These are phyloP conservation scores for Epinephelus moara DNA, from an alignment of 2,113 vertebrate genomes.

Conservation along the genomic window DNA sequence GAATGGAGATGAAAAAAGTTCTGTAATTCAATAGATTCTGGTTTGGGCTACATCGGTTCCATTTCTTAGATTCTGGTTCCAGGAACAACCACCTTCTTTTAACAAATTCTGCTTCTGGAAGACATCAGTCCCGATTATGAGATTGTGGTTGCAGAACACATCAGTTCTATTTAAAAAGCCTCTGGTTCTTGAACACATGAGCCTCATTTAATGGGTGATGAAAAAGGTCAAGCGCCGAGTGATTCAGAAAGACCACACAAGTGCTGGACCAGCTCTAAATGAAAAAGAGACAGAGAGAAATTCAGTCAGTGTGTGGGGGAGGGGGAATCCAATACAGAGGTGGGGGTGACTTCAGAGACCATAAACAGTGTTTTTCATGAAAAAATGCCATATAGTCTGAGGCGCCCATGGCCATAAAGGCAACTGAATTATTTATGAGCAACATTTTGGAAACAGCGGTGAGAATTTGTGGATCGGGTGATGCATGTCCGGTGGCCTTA, in stretches of 20 bases:
- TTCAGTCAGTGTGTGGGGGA: not conserved
- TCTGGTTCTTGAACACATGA: conserved; percentile 32
- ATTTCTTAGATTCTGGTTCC: not conserved
- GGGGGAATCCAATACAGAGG: conserved; percentile 21
- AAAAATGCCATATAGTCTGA: conserved; percentile 55
- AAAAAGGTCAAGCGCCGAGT: conserved; percentile 39
- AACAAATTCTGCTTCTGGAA: not conserved
- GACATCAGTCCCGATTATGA: not conserved
- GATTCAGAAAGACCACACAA: conserved; percentile 41
- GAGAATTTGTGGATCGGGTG: conserved; percentile 68
- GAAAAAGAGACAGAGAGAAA: conserved; percentile 21
- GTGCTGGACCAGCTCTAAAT: conserved; percentile 10
- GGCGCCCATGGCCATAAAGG: conserved; percentile 60
- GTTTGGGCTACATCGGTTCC: not conserved
- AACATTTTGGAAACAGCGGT: conserved; percentile 74
- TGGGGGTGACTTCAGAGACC: conserved; percentile 36
- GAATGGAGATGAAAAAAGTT: not conserved
- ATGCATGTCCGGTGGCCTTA: conserved; percentile 81
- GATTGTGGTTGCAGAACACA: conserved; percentile 19
- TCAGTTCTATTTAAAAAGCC: conserved; percentile 9
- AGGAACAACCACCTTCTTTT: not conserved
- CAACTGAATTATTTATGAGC: conserved; percentile 81
- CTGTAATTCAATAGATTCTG: not conserved
- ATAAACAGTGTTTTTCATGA: conserved; percentile 61
- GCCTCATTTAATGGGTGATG: conserved; percentile 38